These are phyloP conservation scores for Hartigia nigra DNA, from an alignment of 2,888 invertebrate genomes.

Conservation along the genomic window DNA sequence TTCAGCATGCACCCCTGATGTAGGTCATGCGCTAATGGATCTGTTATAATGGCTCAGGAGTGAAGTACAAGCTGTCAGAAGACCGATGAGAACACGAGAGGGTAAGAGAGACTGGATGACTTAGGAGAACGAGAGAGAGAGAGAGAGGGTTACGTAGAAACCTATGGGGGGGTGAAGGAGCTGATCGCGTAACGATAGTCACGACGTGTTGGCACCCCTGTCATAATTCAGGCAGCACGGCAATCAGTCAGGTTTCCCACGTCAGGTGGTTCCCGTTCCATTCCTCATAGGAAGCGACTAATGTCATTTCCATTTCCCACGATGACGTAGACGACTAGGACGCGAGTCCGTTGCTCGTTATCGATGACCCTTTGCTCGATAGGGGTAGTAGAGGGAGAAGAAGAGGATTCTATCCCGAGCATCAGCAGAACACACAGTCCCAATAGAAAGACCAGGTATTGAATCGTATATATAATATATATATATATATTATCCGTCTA, in stretches of 20 bases:
- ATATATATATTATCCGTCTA: too few species aligned
- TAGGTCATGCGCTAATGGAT: slow-evolving; percentile 28
- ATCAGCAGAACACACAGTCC: not conserved
- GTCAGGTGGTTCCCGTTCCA: slow-evolving; percentile 16
- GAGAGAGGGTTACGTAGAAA: not conserved
- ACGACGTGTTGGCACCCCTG: slow-evolving; percentile 25
- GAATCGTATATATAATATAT: not conserved
- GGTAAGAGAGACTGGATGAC: slow-evolving; percentile 7
- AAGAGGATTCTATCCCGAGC: not conserved
- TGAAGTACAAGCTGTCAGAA: not conserved
- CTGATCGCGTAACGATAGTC: slow-evolving; percentile 31
- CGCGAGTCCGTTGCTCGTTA: not conserved
- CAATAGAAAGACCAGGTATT: not conserved
- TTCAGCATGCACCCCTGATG: slow-evolving; percentile 10
- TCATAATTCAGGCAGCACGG: slow-evolving; percentile 25
- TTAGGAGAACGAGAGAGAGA: not conserved
- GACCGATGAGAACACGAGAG: not conserved
- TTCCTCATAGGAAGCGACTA: slow-evolving; percentile 8
- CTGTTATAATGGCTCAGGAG: slow-evolving; percentile 11
- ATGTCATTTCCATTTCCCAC: slow-evolving; percentile 24
- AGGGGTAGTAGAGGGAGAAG: not conserved
- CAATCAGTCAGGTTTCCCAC: slow-evolving; percentile 29
- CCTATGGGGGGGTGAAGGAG: not conserved
- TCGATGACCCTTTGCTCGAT: not conserved
- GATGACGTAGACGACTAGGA: slow-evolving; percentile 3